phyloP scores from a whole-genome alignment of 2,113 vertebrate species.

The Climacteris rufus region DNA sequence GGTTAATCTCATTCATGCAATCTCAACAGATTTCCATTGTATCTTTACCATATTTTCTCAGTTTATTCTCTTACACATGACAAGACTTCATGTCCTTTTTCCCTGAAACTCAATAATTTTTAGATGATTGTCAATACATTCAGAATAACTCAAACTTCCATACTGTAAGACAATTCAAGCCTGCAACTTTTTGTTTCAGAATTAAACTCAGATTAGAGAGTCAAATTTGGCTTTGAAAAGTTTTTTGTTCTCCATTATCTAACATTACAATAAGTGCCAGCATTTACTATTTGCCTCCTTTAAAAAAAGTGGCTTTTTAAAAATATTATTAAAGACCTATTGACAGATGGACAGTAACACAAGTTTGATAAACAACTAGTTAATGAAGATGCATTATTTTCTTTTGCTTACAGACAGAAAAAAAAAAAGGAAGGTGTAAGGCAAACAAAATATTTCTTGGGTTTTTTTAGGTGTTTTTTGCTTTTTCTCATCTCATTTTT shows the following conservation, averaged over 20 bases:
- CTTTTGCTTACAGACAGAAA: not conserved
- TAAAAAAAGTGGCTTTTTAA: not conserved
- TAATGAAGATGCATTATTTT: not conserved
- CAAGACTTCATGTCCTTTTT: not conserved
- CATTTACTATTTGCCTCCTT: not conserved
- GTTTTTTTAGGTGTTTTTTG: rapidly evolving
- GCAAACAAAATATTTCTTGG: not conserved
- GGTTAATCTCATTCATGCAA: not conserved
- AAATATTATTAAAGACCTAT: not conserved
- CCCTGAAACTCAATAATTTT: not conserved
- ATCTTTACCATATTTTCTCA: not conserved
- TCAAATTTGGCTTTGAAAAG: not conserved
- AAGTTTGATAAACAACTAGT: not conserved
- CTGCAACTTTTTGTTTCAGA: not conserved
- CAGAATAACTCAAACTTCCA: not conserved
- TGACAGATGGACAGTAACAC: not conserved
- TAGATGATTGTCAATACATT: not conserved
- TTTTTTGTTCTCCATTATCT: not conserved
- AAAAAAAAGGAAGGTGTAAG: not conserved
- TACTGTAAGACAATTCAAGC: not conserved
- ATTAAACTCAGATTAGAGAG: not conserved
- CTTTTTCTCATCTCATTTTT: not conserved
- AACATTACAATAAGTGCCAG: not conserved
- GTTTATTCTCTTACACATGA: not conserved
- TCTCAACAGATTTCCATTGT: not conserved